A percentile compares a stretch with the other conserved stretches of the same genome.
These are phyloP conservation scores for Lithodes maja DNA, from an alignment of 2,888 invertebrate genomes.

Conservation along the genomic window DNA sequence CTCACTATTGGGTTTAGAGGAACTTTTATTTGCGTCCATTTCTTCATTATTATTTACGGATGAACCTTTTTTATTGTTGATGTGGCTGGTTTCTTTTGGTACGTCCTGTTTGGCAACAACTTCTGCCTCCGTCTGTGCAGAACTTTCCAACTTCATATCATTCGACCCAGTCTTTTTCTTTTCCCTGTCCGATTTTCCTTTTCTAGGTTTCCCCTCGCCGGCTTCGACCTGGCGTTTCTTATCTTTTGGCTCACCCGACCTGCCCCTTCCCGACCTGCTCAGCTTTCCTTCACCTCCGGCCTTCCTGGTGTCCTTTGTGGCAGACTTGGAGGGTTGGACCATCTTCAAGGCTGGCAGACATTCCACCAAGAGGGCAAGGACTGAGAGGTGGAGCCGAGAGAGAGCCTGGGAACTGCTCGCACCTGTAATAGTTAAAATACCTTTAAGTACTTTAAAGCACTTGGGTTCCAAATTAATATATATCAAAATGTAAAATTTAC, in stretches of 20 bases:
- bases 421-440: constrained; percentile 15
- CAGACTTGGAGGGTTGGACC: constrained; percentile 12
- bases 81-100: too few species aligned
- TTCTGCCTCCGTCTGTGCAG: too few species aligned
- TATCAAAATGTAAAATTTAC: too few species aligned
- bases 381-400: constrained; percentile 37
- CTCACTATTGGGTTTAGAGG: too few species aligned
- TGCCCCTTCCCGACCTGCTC: not conserved
- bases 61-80: too few species aligned
- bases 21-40: too few species aligned
- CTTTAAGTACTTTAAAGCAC: too few species aligned
- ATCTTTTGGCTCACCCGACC: not conserved
- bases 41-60: too few species aligned
- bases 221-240: not conserved
- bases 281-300: not conserved
- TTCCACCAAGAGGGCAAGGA: constrained; percentile 49
- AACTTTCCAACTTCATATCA: too few species aligned
- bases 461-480: too few species aligned
- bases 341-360: constrained; percentile 38
- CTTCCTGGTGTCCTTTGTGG: not conserved
- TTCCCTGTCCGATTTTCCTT: not conserved
- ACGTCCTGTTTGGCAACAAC: too few species aligned
- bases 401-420: constrained; percentile 28
- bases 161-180: not conserved
- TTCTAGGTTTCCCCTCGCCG: not conserved